Base-by-base conservation (phyloP, 2,113 vertebrate species). In the Rhineura floridana region DNA sequence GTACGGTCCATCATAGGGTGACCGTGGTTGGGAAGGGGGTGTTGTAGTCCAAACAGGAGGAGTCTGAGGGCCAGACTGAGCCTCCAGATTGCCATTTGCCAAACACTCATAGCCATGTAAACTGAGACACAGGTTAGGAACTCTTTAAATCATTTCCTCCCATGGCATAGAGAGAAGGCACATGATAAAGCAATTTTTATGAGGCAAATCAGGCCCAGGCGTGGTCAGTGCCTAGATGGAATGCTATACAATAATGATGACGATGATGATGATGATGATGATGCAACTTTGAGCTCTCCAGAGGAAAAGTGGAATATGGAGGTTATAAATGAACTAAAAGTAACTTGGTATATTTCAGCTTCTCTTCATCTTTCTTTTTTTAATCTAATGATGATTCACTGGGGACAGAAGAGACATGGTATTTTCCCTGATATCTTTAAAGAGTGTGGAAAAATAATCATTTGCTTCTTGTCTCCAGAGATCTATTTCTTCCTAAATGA, bases 371-470 rank as follows among this genome's bases (percentile, higher is more conserved):
- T 42, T 42, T 15, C 63, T n/a, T 83, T 81, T 83, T 83, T 46
- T 23, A 50, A 83, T 50, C 23, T 63, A 44, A 63, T 44, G 42
- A 48, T 69, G 15, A 69, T 48, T 48, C 65, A 83, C 81, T 69
- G 42, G 6, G 42, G 30, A 48, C 19, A 3, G 81, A 69, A 83
- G 33, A 21, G 23, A 23, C 4, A 48, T 89, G 33, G 11, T 21
- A 2, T 39, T 90, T 86, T 86, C 88, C 33, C 73, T 19, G 70
- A 21, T 15, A 3, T 9, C 86, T 88, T 17, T 85, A 77, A 90
- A 75, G 91, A 46, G 1, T 86, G 3, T 86, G 33, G 70, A 42
- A 82, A 13, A 30, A 78, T 81, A 0, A 70, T 87, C 33, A 84
- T 77, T 88, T 89, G 28, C 0, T 90, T 87, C 69, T 48, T 79